phyloP scores from a whole-genome alignment of 2,113 vertebrate species.

The Chloropsis cyanopogon region DNA sequence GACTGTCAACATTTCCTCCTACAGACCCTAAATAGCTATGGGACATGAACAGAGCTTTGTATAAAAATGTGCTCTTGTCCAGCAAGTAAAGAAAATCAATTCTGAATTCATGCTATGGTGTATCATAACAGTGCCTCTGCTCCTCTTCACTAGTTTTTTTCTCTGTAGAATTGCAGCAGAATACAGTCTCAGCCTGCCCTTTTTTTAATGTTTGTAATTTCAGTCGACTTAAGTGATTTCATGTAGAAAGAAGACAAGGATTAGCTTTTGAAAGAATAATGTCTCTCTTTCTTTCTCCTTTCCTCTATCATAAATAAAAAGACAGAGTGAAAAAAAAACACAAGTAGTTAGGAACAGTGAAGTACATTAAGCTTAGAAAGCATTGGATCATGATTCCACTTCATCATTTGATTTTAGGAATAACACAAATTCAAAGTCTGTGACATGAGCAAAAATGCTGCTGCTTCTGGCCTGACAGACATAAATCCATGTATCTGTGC shows the following conservation, averaged over 20 bases:
- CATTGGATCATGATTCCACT: neutral
- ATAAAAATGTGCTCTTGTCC: conserved; percentile 54
- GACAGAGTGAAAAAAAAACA: neutral
- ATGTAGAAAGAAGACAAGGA: neutral
- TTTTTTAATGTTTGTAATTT: neutral
- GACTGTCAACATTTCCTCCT: conserved; percentile 71
- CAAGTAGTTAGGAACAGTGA: neutral
- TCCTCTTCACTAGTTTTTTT: neutral
- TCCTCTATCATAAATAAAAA: neutral
- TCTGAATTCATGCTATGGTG: conserved; percentile 14
- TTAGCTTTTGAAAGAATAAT: neutral
- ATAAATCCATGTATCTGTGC: neutral
- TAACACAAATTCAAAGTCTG: neutral
- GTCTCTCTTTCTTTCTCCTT: neutral
- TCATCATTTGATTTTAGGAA: neutral
- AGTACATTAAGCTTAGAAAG: neutral
- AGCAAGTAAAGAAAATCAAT: conserved; percentile 44
- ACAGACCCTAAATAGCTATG: conserved; percentile 54
- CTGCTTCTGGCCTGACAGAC: neutral
- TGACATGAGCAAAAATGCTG: neutral
- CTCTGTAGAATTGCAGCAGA: neutral
- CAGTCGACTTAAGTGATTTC: neutral
- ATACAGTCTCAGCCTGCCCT: neutral
- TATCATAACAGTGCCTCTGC: neutral
- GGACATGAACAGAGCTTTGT: conserved; percentile 64